Percentiles rank a stretch among this genome's conserved stretches.
Conservation (phyloP, 2,888 invertebrate genomes). For the Hydriomena furcata region DNA sequence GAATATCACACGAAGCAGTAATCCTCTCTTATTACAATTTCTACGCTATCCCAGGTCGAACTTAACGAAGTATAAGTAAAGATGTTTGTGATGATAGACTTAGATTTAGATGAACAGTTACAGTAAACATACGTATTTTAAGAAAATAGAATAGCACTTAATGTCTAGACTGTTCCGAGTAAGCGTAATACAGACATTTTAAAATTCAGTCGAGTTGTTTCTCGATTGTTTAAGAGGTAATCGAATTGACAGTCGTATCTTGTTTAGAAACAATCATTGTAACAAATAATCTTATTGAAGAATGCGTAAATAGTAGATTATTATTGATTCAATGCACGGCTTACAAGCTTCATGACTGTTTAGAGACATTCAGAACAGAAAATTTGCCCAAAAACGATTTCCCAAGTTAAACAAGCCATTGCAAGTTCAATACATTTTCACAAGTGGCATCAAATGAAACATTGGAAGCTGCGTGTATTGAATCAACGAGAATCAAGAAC, state of each 20-base stretch:
- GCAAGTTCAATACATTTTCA: not conserved
- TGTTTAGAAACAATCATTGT: slow-evolving; percentile 22
- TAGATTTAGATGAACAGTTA: slow-evolving; percentile 57
- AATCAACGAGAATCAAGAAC: slow-evolving; percentile 22
- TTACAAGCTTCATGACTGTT: slow-evolving; percentile 2
- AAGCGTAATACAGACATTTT: slow-evolving; percentile 80
- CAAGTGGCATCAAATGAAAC: not conserved
- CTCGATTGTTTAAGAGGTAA: slow-evolving; percentile 77
- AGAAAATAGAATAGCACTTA: slow-evolving; percentile 82
- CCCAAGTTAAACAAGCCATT: slow-evolving; percentile 4
- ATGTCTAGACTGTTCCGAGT: slow-evolving; percentile 80
- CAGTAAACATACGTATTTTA: slow-evolving; percentile 73
- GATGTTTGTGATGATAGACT: slow-evolving; percentile 43
- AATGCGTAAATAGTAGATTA: slow-evolving; percentile 14
- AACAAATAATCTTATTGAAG: slow-evolving; percentile 15
- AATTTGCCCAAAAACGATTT: slow-evolving; percentile 1
- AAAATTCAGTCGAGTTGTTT: slow-evolving; percentile 77
- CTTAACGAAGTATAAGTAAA: slow-evolving; percentile 33
- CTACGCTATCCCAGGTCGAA: slow-evolving; percentile 39
- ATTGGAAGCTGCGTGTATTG: slow-evolving; percentile 11
- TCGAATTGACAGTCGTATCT: slow-evolving; percentile 56
- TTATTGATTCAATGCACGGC: slow-evolving; percentile 21
- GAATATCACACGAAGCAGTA: slow-evolving; percentile 80
- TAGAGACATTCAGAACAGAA: slow-evolving; percentile 6
- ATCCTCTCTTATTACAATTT: slow-evolving; percentile 59